phyloP scores from a whole-genome alignment of 2,888 invertebrate species.

The Chrysodeixis includens region DNA sequence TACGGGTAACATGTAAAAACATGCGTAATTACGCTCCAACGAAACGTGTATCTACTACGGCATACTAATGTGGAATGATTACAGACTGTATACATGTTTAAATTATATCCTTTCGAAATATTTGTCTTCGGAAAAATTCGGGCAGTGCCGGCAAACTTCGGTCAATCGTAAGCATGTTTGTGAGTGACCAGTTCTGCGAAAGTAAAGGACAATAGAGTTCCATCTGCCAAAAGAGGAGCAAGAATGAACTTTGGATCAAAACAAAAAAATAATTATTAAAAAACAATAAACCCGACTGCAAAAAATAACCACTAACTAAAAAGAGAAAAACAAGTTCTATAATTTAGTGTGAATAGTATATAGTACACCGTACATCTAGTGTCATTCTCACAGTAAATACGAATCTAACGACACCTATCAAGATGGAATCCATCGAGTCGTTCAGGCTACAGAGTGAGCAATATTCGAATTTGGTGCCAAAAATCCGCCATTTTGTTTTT shows the following conservation, averaged over 20 bases:
- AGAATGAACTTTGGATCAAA: background rate
- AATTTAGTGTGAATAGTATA: too few relatives aligned
- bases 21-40: constrained; percentile 51
- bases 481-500: too few relatives aligned
- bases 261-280: too few relatives aligned
- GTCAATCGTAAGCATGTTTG: background rate
- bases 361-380: too few relatives aligned
- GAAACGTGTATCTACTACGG: constrained; percentile 37
- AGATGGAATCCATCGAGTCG: too few relatives aligned
- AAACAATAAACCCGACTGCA: too few relatives aligned
- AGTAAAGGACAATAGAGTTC: background rate
- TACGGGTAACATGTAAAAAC: constrained; percentile 52
- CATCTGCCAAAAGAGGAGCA: background rate
- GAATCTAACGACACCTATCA: too few relatives aligned
- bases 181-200: background rate
- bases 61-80: constrained; percentile 51
- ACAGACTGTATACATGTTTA: constrained; percentile 21
- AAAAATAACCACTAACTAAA: too few relatives aligned
- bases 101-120: constrained; percentile 25
- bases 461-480: too few relatives aligned
- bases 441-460: too few relatives aligned
- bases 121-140: constrained; percentile 1
- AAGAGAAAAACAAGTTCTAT: too few relatives aligned
- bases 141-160: background rate
- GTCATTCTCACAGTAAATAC: too few relatives aligned